Percentiles rank a stretch among this genome's conserved stretches.
These are phyloP conservation scores for Cairina moschata DNA, from an alignment of 2,113 vertebrate genomes.

Conservation along the genomic window DNA sequence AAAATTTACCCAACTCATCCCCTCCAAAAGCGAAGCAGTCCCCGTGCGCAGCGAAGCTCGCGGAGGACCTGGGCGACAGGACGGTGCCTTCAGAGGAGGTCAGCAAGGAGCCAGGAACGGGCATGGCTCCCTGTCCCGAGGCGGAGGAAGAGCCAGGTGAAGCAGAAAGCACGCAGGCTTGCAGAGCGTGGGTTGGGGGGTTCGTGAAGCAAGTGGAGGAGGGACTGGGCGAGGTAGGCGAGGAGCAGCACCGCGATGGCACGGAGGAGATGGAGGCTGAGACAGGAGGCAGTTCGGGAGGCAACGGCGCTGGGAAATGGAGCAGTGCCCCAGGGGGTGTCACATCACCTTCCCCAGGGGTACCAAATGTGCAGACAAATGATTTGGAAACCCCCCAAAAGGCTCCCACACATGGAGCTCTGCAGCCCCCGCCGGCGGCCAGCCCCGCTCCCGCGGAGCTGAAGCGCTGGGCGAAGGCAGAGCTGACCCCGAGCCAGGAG, in stretches of 20 bases:
- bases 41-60: background rate
- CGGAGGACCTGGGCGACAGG: background rate
- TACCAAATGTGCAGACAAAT: background rate
- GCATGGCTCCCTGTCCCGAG: background rate
- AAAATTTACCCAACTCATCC: too few species aligned
- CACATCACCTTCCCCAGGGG: background rate
- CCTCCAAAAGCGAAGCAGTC: background rate
- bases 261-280: background rate
- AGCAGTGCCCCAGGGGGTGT: fast-evolving
- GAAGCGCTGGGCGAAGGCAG: background rate
- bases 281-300: background rate
- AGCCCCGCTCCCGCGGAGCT: background rate
- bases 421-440: fast-evolving
- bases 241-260: background rate
- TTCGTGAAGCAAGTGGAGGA: background rate
- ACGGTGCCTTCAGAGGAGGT: background rate
- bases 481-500: fast-evolving
- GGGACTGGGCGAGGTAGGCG: background rate
- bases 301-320: fast-evolving
- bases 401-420: background rate
- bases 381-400: background rate
- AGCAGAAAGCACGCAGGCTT: background rate
- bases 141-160: background rate
- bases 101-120: background rate
- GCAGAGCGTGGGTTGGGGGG: background rate